Evolutionary conservation across 2,888 invertebrate species (phyloP), one percentile per base, ranked within the genome.

Genomic region (Lydus trimaculatus): DNA sequence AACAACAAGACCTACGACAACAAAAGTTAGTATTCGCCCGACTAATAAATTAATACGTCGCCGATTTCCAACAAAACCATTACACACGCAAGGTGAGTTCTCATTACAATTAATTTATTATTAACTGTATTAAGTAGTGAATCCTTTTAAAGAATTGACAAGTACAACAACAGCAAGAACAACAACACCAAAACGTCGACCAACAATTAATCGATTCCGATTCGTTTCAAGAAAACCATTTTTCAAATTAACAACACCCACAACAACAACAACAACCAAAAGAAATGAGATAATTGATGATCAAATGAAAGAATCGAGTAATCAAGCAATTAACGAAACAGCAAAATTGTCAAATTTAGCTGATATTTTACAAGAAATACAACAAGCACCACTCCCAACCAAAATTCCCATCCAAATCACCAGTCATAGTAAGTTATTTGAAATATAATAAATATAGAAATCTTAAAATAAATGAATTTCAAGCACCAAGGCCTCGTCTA

Each of bases 21-120:
- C 61, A 62, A 36, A 59, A 63, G 15, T 65, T 65, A 48, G 17
- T 20, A 48, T 23, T 2, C 52, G 52, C 2, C 52, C 52, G 13
- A 52, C 25, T 23, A 52, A 25, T 52, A 23, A 13, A 25, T 25
- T 52, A 25, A 25, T 52, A 52, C 23, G 52, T 23, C 52, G 52
- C 1, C 52, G 52, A 52, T 52, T 56, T 73, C 71, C 58, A 75
- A 52, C 52, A 4, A 52, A 72, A 71, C 58, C 75, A 67, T 68
- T 79, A 80, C 80, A 82, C 81, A 81, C 80, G 79, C 81, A 81
- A 82, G 82, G 82, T 82, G 72, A 80, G 80, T 62, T 63, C 61
- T 58, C 58, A 15, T 23, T 2, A 59, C 13, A 23, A 59, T 31
- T 11, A 23, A n/a, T n/a, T n/a, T n/a, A n/a, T 58, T 15, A 8